Conservation (phyloP, 1,140 invertebrate species). For the Rhagoletis zephyria region DNA sequence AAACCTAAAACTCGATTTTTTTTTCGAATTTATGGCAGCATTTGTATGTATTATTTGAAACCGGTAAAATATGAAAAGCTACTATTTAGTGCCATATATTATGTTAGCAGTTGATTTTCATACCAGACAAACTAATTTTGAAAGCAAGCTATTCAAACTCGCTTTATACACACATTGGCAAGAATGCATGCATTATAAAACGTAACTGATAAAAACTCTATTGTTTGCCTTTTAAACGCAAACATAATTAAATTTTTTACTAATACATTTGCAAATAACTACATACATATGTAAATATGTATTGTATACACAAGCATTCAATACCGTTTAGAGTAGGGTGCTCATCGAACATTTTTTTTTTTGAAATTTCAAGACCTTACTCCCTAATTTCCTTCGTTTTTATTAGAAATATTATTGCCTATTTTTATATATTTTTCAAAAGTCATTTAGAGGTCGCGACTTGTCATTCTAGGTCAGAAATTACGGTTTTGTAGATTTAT, state of each 20-base stretch:
- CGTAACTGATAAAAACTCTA: not conserved
- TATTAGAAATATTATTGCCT: too few species aligned
- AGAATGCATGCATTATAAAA: not conserved
- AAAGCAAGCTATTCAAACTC: not conserved
- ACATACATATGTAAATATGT: not conserved
- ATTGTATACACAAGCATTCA: not conserved
- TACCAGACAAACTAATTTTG: constrained; percentile 28
- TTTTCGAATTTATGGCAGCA: too few species aligned
- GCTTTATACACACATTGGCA: not conserved
- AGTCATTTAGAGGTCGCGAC: too few species aligned
- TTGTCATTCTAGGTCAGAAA: too few species aligned
- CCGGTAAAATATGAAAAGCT: not conserved
- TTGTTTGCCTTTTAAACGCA: constrained; percentile 27
- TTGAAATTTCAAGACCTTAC: too few species aligned
- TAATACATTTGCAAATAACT: not conserved
- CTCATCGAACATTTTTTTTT: too few species aligned
- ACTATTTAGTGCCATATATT: not conserved
- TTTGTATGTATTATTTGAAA: not conserved
- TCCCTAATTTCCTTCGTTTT: too few species aligned
- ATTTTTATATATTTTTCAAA: too few species aligned
- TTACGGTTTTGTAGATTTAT: too few species aligned
- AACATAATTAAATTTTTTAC: constrained; percentile 21
- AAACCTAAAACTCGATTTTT: too few species aligned
- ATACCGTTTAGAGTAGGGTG: not conserved
- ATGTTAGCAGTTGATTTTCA: not conserved